Evolutionary conservation across 1,140 invertebrate genomes (phyloP).

Genomic region (Melipona quadrifasciata): DNA sequence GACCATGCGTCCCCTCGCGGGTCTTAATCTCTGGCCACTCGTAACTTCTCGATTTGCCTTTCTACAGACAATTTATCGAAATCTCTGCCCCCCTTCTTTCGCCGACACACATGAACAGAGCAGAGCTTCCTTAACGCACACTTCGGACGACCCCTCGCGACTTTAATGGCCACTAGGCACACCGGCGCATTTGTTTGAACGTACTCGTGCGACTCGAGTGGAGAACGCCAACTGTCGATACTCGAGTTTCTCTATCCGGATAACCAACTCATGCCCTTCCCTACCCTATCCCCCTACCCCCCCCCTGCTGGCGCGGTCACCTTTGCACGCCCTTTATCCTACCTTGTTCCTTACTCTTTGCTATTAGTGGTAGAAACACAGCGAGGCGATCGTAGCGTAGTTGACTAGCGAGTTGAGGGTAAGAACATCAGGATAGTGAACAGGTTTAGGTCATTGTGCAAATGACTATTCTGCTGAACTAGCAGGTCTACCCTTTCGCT

Average conservation of each 20-base stretch:
- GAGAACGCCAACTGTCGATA: constrained; percentile 80
- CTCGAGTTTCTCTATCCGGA: constrained; percentile 68
- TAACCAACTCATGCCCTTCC: constrained; percentile 51
- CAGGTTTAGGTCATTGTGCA: too few species aligned
- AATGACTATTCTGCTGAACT: too few species aligned
- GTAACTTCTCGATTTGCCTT: constrained; percentile 27
- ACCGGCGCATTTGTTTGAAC: constrained; percentile 62
- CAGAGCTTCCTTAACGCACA: constrained; percentile 27
- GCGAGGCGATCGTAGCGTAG: too few species aligned
- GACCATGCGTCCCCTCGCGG: background rate
- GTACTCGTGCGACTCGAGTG: constrained; percentile 71
- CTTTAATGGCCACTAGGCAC: constrained; percentile 68
- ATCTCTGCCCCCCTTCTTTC: background rate
- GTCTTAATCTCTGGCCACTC: constrained; percentile 31
- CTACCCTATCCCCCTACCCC: background rate
- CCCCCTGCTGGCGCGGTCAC: background rate
- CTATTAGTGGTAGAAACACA: too few species aligned
- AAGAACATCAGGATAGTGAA: too few species aligned
- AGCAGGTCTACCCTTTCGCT: too few species aligned
- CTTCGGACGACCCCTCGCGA: constrained; percentile 45
- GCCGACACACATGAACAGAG: background rate
- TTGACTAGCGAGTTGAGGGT: too few species aligned
- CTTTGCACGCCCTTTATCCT: background rate
- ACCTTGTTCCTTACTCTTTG: too few species aligned
- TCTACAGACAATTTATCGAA: constrained; percentile 39